Base-by-base conservation (phyloP, 1,140 invertebrate species). In the Melipona quadrifasciata region DNA sequence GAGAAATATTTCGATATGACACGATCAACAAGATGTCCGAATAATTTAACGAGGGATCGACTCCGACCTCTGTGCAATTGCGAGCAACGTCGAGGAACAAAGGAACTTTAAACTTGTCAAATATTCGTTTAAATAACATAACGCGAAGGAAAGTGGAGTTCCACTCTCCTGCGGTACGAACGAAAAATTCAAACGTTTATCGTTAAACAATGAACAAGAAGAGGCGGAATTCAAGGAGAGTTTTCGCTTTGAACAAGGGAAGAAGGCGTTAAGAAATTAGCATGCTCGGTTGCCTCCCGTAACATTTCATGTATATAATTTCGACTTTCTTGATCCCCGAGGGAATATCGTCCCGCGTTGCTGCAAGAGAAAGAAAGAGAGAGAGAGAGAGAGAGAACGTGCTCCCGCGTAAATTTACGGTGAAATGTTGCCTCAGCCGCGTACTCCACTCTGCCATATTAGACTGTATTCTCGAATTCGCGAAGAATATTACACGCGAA, bases 401-500 rank as follows among this genome's bases (percentile, higher is more conserved):
- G 58, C 77, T 51, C 70, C 24, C 57, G 70, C 57, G 70, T 80
- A 73, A 84, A 84, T 84, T 84, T 67, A 84, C 70, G 77, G 51
- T 31, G 82, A 73, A 73, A 80, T 65, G 77, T 58, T 80, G 70
- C 82, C 57, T 74, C 58, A 65, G 24, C 39, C 39, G 39, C 67
- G 47, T 71, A 84, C 70, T 73, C 82, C 70, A 80, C 76, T 80
- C 53, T 72, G 77, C 82, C 70, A 74, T 84, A 84, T 80, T 84
- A 84, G 47, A 80, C 82, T 65, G 57, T 74, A 67, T 84, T 51
- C 82, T 67, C 53, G 75, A 84, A 84, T 84, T 84, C 68, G 31
- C 68, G 47, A n/a, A n/a, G n/a, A n/a, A n/a, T n/a, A n/a, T n/a
- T 73, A 21, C 53, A 73, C 70, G 6, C 39, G 39, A 6, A 47